A percentile compares a stretch with the other conserved stretches of the same genome.
phyloP scores from a whole-genome alignment of 2,888 invertebrate species.

The Sinodicranocentrus sp. region DNA sequence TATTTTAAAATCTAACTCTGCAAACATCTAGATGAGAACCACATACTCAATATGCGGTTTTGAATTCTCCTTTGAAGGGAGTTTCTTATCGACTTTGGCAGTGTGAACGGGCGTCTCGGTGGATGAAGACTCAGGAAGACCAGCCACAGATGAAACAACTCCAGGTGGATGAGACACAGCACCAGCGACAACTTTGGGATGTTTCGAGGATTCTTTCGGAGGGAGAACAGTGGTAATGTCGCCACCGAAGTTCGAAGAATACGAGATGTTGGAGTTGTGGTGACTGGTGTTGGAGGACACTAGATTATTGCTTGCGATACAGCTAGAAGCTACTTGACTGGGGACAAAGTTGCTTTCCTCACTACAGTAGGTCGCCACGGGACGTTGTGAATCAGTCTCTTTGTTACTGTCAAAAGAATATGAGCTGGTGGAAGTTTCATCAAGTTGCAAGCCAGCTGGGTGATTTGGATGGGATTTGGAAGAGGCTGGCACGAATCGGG shows the following conservation, averaged over 20 bases:
- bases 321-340: not conserved
- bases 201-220: constrained; percentile 6
- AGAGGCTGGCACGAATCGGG: not conserved
- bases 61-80: constrained; percentile 40
- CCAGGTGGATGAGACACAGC: not conserved
- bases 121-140: not conserved
- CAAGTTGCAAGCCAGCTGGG: constrained; percentile 8
- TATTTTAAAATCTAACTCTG: too few species aligned
- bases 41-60: constrained; percentile 65
- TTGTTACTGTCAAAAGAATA: constrained; percentile 53
- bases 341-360: constrained; percentile 22
- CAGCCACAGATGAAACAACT: not conserved
- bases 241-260: not conserved
- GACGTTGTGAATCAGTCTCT: constrained; percentile 61
- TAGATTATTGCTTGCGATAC: not conserved
- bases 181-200: constrained; percentile 25
- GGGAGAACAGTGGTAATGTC: not conserved
- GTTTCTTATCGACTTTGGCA: constrained; percentile 54
- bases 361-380: constrained; percentile 44
- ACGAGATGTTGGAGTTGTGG: not conserved
- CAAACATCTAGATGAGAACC: constrained; percentile 55
- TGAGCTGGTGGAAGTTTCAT: constrained; percentile 29
- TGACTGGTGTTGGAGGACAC: constrained; percentile 27
- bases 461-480: constrained; percentile 18
- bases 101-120: constrained; percentile 27